These are phyloP conservation scores for Psephotus haematonotus DNA, from an alignment of 2,113 vertebrate species.

Conservation along the genomic window DNA sequence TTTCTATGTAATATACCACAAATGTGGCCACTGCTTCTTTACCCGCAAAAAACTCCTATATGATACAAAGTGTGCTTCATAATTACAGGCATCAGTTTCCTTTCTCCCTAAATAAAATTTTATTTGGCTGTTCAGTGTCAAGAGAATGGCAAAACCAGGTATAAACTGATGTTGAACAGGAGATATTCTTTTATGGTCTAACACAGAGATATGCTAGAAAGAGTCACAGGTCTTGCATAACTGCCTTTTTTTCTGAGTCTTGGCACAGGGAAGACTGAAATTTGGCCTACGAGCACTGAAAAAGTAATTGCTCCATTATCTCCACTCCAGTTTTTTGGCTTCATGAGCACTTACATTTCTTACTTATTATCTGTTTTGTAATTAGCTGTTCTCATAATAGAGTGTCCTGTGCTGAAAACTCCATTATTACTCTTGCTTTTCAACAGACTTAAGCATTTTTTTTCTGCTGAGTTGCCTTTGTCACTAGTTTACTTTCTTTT, in stretches of 20 bases:
- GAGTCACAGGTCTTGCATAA: not conserved
- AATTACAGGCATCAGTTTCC: not conserved
- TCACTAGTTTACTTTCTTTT: slow-evolving; percentile 53
- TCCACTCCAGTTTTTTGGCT: not conserved
- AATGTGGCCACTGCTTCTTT: not conserved
- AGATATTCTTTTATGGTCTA: not conserved
- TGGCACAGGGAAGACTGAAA: not conserved
- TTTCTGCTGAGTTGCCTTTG: slow-evolving; percentile 64
- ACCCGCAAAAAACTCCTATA: not conserved
- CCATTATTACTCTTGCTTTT: slow-evolving; percentile 57
- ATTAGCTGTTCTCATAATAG: slow-evolving; percentile 61
- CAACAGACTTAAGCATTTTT: slow-evolving; percentile 50
- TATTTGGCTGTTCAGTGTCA: not conserved
- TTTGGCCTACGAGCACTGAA: not conserved
- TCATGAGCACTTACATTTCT: slow-evolving; percentile 44
- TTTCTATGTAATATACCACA: not conserved
- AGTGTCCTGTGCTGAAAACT: slow-evolving; percentile 47
- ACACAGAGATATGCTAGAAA: not conserved
- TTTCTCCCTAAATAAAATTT: not conserved
- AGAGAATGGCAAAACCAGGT: not conserved
- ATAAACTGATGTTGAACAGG: not conserved
- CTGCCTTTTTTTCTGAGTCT: not conserved
- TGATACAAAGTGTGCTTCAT: not conserved
- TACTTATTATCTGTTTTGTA: slow-evolving; percentile 61
- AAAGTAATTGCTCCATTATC: slow-evolving; percentile 63